Evolutionary conservation across 1,140 invertebrate genomes (phyloP), one percentile per base, ranked within the genome.

Genomic region (Drosophila murphyi): DNA sequence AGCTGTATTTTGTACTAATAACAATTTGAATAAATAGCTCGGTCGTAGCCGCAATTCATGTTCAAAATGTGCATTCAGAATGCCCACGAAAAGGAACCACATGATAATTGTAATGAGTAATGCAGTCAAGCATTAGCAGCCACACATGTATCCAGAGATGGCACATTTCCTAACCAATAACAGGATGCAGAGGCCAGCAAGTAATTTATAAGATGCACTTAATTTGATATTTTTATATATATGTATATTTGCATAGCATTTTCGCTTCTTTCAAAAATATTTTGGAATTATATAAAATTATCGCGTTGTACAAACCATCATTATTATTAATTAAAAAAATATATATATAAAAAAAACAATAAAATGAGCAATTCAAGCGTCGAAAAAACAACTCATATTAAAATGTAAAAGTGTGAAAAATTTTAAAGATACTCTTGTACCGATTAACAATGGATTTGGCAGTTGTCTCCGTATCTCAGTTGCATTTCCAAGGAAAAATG

Each of bases 11-110:
- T 70, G 64, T 61, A 76, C 56, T 59, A 54, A 68, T 65, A 32
- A 59, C 37, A 43, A 80, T 59, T 68, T 65, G 68, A 83, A 83
- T 85, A 83, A 83, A 83, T 65, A 83, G 59, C 34, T 72, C 61
- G 70, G 52, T 63, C 64, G 64, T 56, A 60, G 76, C 67, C 67
- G 48, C 72, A 83, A 76, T 68, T 76, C 65, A 64, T 67, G 35
- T 37, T 35, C 41, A 34, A 20, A 20, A 20, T 20, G 20, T 10
- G 28, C 35, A 29, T 10, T 55, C 32, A 31, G 12, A 20, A 45
- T 69, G 35, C 32, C 29, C 31, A 41, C 50, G 62, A 32, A 76
- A 62, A 39, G 35, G 35, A 67, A 47, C 35, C 76, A 41, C 29
- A 41, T 37, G 12, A 29, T 72, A 78, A 59, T 64, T 50, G 48